Percentiles rank a stretch among this genome's conserved stretches.
phyloP scores from a whole-genome alignment of 1,140 invertebrate species.

The Bombus difficillimus region DNA sequence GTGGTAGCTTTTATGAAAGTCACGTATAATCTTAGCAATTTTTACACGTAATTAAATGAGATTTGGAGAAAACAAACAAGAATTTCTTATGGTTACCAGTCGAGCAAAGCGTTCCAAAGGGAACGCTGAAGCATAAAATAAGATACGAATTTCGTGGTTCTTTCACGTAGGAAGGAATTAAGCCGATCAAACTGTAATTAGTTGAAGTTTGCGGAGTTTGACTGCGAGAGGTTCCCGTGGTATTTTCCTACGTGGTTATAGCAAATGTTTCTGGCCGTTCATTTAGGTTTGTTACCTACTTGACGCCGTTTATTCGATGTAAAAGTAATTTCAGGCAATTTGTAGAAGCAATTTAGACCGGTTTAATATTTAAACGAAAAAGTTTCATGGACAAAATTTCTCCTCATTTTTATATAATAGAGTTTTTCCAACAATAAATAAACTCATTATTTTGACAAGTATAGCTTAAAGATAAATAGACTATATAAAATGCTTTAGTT shows the following conservation, averaged over 20 bases:
- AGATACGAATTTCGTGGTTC: conserved; percentile 29
- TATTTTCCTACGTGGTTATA: not conserved
- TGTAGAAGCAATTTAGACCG: not conserved
- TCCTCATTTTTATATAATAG: not conserved
- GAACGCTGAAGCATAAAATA: not conserved
- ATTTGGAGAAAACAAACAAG: not conserved
- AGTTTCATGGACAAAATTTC: not conserved
- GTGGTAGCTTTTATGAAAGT: too few species aligned
- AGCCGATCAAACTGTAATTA: conserved; percentile 46
- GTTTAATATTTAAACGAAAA: too few species aligned
- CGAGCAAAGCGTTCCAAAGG: not conserved
- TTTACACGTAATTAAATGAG: not conserved
- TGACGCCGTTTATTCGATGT: not conserved
- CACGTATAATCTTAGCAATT: not conserved
- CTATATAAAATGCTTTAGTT: not conserved
- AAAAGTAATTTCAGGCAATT: not conserved
- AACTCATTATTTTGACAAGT: not conserved
- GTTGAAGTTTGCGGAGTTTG: not conserved
- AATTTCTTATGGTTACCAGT: not conserved
- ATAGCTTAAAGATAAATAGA: too few species aligned
- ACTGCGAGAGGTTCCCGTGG: not conserved
- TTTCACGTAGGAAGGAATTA: conserved; percentile 34
- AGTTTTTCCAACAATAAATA: not conserved
- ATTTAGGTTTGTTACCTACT: not conserved
- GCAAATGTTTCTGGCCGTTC: conserved; percentile 16